These are phyloP conservation scores for Bombus soroeensis DNA, from an alignment of 1,140 invertebrate genomes.

Conservation along the genomic window DNA sequence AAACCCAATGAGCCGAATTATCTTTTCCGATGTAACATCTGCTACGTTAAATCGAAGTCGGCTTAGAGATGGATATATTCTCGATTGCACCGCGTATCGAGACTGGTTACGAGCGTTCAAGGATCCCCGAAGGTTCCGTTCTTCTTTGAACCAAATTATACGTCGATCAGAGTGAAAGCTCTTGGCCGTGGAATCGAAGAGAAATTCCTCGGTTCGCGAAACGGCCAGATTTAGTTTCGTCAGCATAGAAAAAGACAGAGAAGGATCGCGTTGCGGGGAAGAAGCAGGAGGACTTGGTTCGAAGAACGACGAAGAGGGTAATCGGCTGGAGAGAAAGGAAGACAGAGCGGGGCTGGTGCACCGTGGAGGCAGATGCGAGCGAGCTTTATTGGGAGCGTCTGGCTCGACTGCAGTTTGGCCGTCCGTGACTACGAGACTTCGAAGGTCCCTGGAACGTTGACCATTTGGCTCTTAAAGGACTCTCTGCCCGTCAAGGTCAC, in stretches of 20 bases:
- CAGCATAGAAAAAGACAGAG: neutral
- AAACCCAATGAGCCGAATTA: too few relatives aligned
- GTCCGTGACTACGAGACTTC: constrained; percentile 74
- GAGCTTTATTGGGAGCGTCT: constrained; percentile 76
- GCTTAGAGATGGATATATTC: too few relatives aligned
- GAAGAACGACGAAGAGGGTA: constrained; percentile 7
- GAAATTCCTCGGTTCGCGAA: constrained; percentile 52
- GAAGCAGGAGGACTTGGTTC: constrained; percentile 8
- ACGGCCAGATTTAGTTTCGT: constrained; percentile 63
- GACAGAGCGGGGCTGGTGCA: constrained; percentile 20
- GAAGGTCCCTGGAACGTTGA: constrained; percentile 80
- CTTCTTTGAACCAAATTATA: constrained; percentile 14
- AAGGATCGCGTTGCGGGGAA: neutral
- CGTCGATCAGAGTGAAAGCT: constrained; percentile 21
- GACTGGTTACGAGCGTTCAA: too few relatives aligned
- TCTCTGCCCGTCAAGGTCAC: constrained; percentile 74
- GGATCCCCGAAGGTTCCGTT: too few relatives aligned
- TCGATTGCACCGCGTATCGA: too few relatives aligned
- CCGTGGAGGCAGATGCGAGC: constrained; percentile 63
- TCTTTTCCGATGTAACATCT: too few relatives aligned
- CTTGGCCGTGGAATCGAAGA: constrained; percentile 42
- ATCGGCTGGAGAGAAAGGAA: neutral
- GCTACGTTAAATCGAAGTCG: too few relatives aligned
- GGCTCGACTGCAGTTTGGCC: constrained; percentile 73
- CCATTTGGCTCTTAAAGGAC: constrained; percentile 76